phyloP scores from a whole-genome alignment of 2,113 vertebrate genomes.

The Strix aluco region DNA sequence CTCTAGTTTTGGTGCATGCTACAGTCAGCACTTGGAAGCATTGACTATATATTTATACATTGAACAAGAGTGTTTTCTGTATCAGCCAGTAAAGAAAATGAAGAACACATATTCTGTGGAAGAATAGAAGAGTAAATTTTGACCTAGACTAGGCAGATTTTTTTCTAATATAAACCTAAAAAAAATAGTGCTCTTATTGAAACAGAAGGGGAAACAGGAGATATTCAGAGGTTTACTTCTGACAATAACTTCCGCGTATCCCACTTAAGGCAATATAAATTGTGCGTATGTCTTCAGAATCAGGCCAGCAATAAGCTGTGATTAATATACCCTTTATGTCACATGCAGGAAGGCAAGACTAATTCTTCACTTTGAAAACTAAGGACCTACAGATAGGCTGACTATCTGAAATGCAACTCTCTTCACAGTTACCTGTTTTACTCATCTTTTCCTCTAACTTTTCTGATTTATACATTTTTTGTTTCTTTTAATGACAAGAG shows the following conservation, averaged over 20 bases:
- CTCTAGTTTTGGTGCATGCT: background rate
- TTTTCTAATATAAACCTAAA: background rate
- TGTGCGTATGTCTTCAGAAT: background rate
- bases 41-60: background rate
- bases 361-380: background rate
- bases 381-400: background rate
- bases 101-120: background rate
- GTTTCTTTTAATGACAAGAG: background rate
- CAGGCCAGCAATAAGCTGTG: background rate
- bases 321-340: background rate
- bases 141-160: background rate
- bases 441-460: background rate
- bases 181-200: background rate
- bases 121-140: background rate
- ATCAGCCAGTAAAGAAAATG: background rate
- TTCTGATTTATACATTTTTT: background rate
- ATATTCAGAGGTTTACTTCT: background rate
- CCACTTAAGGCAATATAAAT: background rate
- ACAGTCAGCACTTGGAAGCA: background rate
- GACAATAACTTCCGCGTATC: background rate
- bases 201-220: background rate
- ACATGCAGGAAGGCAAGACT: background rate
- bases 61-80: background rate
- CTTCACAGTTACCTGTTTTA: background rate
- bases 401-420: background rate